Percentiles rank a stretch among this genome's conserved stretches.
Evolutionary conservation across 2,888 invertebrate species (phyloP).

Genomic region (Andrena camellia): DNA sequence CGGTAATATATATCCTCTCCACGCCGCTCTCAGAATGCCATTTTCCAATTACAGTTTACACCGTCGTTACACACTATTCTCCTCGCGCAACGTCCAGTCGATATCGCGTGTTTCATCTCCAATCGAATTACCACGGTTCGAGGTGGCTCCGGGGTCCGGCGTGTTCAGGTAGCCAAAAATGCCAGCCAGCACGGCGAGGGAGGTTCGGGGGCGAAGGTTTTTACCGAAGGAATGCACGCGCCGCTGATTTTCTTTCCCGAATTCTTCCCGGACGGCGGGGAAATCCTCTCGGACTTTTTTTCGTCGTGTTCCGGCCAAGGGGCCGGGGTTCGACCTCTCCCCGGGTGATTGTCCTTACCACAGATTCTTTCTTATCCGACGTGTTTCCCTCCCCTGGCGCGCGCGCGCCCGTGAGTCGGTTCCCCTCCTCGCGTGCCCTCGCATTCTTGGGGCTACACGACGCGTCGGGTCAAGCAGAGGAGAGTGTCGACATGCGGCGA

Average conservation of each 20-base stretch:
- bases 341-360: conserved; percentile 64
- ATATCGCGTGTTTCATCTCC: neutral
- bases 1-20: no score
- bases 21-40: no score
- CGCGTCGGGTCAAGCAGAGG: conserved; percentile 54
- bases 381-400: conserved; percentile 28
- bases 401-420: neutral
- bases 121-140: conserved; percentile 10
- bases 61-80: no score
- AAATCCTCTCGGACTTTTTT: conserved; percentile 39
- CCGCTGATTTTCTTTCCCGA: conserved; percentile 43
- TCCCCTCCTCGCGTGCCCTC: conserved; percentile 24
- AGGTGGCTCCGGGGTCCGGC: neutral
- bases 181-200: neutral
- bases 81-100: no score
- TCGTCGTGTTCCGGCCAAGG: conserved; percentile 30
- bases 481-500: conserved; percentile 56
- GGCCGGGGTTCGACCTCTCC: conserved; percentile 52
- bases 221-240: conserved; percentile 34
- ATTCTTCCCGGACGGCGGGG: conserved; percentile 17
- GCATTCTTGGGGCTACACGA: conserved; percentile 53
- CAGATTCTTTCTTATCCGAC: conserved; percentile 65
- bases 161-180: conserved; percentile 21
- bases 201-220: conserved; percentile 10
- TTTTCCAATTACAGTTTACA: no score